Conservation (phyloP, 2,888 invertebrate genomes). For the Prenolepis imparis region DNA sequence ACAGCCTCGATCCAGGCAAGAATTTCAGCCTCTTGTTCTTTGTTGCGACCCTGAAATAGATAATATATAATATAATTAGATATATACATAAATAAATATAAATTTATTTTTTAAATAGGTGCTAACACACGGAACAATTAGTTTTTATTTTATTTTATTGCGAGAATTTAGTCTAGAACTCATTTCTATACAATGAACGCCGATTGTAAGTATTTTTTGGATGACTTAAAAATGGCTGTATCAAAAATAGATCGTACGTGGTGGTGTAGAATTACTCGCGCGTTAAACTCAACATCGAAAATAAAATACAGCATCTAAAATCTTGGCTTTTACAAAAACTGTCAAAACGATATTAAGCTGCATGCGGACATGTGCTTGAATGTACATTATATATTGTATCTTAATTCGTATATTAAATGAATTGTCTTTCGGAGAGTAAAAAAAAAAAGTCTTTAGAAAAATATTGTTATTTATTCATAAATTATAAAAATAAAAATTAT, state of each 20-base stretch:
- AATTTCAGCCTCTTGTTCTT: slow-evolving; percentile 96
- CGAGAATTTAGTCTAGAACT: neutral
- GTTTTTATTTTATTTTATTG: neutral
- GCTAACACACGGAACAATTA: neutral
- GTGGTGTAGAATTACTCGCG: slow-evolving; percentile 69
- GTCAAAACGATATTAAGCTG: slow-evolving; percentile 56
- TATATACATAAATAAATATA: neutral
- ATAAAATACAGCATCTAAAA: slow-evolving; percentile 72
- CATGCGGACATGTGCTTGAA: slow-evolving; percentile 61
- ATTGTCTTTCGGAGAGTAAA: neutral
- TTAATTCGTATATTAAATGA: neutral
- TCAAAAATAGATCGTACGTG: slow-evolving; percentile 75
- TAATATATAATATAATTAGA: neutral
- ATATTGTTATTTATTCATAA: neutral
- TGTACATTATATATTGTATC: neutral
- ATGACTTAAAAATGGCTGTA: slow-evolving; percentile 68
- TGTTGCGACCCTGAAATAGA: slow-evolving; percentile 91
- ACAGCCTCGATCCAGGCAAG: slow-evolving; percentile 96
- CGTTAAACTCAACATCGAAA: slow-evolving; percentile 70
- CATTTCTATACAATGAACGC: neutral
- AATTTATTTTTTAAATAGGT: neutral
- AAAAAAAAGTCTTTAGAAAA: neutral
- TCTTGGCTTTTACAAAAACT: slow-evolving; percentile 72
- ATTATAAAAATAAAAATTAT: neutral
- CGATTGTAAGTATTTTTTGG: slow-evolving; percentile 26